Base-by-base conservation (phyloP, 2,797 vertebrate genomes). In the Adelosebastes latens region DNA sequence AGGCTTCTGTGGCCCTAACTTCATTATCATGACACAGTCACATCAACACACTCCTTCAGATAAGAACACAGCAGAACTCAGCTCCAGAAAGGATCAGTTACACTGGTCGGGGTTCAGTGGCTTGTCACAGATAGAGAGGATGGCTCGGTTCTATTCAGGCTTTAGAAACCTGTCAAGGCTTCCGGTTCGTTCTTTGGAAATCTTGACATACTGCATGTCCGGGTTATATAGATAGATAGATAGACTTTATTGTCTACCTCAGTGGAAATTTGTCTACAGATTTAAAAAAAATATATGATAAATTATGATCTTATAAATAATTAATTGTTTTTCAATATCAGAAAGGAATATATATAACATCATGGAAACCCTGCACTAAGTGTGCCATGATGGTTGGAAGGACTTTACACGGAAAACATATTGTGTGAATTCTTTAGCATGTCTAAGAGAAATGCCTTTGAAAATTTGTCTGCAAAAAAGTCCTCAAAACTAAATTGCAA, bases 21-120 rank as follows among this genome's bases (percentile, higher is more conserved):
- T 91, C 88, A 92, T 94, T 93, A 91, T 90, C 85, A 86, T 88
- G 89, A 93, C 87, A 87, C 84, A 81, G 86, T 87, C 90, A 89
- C 90, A 91, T 90, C 88, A 90, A 85, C 85, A 88, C 84, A 77
- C 78, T 87, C 80, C 86, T 89, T 64, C 87, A 89, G 91, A 91
- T 86, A 77, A 86, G 87, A 87, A 76, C 58, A 49, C 8, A 4
- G 85, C 84, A 85, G 81, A 87, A 66, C 72, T 70, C 71, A 6
- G 85, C 79, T 82, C 64, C 20, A 27, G 77, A 77, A 82, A 82
- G 79, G 83, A 89, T 92, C 87, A 46, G 72, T 81, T 87, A 61
- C 81, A 81, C 80, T 55, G 83, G 77, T 87, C 20, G 12, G 81
- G 84, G 82, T 89, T 90, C 91, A 87, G 81, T 61, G 77, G 73